Base-by-base conservation (phyloP, 2,888 invertebrate species). In the Hypercompe scribonia region DNA sequence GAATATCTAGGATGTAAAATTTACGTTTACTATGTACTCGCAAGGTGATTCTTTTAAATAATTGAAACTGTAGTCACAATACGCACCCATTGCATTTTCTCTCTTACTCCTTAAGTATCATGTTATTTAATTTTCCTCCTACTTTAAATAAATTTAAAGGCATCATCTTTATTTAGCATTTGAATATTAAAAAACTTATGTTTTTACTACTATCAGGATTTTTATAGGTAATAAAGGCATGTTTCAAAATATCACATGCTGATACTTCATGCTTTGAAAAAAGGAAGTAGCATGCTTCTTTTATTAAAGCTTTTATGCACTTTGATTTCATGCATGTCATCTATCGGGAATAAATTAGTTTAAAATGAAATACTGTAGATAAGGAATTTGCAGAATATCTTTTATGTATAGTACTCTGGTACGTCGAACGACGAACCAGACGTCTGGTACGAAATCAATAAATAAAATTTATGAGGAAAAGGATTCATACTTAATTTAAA, bases 281-380 rank as follows among this genome's bases (percentile, higher is more conserved):
- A 71, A 68, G 69, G 74, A 68, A 65, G 18, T 77, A 68, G 70
- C 82, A 83, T 85, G 87, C 83, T 80, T n/a, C 46, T 70, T n/a
- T 50, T 76, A 8, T 71, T 63, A 61, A 74, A 69, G 72, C 72
- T 63, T 34, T 68, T 66, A 68, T 71, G 67, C 76, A 68, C 58
- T 58, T 70, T 63, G 21, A 28, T 68, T 54, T 46, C 74, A 72
- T 76, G 72, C 68, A 70, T 72, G 34, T 66, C 66, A 24, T 33
- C 31, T 70, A 68, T 64, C 15, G 24, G 61, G 11, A 31, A 42
- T 61, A 39, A 34, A 3, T 64, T 64, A 24, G 10, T 64, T 34
- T 13, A 65, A 36, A 8, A 65, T 31, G 39, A 31, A 61, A 31
- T 24, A 61, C 24, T 11, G 34, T 11, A 42, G 11, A 21, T 69